Evolutionary conservation across 37 sponge, comb jelly and placozoan genomes (phyloP).

Genomic region (Corticium candelabrum): DNA sequence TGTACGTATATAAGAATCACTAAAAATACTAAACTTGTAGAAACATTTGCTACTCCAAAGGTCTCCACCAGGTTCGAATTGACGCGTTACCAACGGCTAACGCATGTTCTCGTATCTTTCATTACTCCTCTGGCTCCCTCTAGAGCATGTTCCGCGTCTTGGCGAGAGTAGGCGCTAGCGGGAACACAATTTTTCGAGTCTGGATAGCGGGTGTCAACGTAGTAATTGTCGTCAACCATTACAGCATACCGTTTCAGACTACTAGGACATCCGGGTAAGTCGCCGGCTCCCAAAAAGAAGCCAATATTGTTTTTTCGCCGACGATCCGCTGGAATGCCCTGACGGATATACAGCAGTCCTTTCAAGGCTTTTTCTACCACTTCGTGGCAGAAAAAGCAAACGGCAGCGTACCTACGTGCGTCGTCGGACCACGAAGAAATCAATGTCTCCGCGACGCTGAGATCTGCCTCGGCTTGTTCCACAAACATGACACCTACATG

Average conservation of each 20-base stretch:
- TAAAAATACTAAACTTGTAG: too few species aligned
- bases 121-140: neutral
- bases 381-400: slow-evolving; percentile 65
- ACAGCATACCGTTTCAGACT: neutral
- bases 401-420: slow-evolving; percentile 10
- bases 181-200: neutral
- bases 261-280: too few species aligned
- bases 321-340: slow-evolving; percentile 13
- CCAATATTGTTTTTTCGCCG: neutral
- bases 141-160: neutral
- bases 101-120: too few species aligned
- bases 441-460: neutral
- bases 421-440: neutral
- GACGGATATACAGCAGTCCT: slow-evolving; percentile 36
- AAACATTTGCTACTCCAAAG: too few species aligned
- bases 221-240: neutral
- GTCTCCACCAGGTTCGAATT: too few species aligned
- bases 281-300: neutral
- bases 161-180: neutral
- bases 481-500: neutral
- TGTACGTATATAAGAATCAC: too few species aligned
- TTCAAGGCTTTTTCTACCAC: slow-evolving; percentile 53
- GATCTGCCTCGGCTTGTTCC: neutral
- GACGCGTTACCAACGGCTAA: too few species aligned
- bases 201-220: neutral